These are phyloP conservation scores for Siniperca scherzeri DNA, from an alignment of 2,797 vertebrate species.

Conservation along the genomic window DNA sequence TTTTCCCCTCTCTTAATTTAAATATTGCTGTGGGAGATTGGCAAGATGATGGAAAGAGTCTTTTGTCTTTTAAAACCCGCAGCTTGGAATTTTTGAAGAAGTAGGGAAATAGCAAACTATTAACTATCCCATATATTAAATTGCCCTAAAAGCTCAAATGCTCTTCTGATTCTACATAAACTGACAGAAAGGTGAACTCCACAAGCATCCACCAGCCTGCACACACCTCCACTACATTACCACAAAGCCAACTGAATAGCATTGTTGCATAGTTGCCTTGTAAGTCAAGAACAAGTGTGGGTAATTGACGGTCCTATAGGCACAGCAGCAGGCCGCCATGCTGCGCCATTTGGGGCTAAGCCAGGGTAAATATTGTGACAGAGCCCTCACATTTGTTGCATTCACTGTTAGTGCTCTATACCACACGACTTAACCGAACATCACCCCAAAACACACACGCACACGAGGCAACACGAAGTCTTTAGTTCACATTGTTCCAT, in stretches of 20 bases:
- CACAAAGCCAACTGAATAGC: neutral
- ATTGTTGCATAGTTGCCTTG: conserved; percentile 21
- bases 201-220: neutral
- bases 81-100: too few relatives aligned
- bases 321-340: conserved; percentile 70
- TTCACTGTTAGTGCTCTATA: conserved; percentile 56
- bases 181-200: neutral
- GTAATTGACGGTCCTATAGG: conserved; percentile 56
- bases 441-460: conserved; percentile 55
- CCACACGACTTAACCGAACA: conserved; percentile 37
- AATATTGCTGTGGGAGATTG: too few relatives aligned
- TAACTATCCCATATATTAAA: neutral
- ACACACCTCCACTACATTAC: conserved; percentile 19
- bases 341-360: conserved; percentile 84
- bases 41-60: too few relatives aligned
- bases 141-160: neutral
- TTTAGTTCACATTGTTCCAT: conserved; percentile 13
- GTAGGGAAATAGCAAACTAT: neutral
- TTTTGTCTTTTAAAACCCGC: too few relatives aligned
- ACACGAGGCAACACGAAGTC: conserved; percentile 26
- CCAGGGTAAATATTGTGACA: conserved; percentile 89
- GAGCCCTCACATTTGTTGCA: conserved; percentile 87
- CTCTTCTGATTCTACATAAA: neutral
- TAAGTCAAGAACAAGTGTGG: conserved; percentile 75
- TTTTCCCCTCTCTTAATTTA: too few relatives aligned